phyloP scores from a whole-genome alignment of 2,888 invertebrate genomes.

The Nasonovia ribisnigri region DNA sequence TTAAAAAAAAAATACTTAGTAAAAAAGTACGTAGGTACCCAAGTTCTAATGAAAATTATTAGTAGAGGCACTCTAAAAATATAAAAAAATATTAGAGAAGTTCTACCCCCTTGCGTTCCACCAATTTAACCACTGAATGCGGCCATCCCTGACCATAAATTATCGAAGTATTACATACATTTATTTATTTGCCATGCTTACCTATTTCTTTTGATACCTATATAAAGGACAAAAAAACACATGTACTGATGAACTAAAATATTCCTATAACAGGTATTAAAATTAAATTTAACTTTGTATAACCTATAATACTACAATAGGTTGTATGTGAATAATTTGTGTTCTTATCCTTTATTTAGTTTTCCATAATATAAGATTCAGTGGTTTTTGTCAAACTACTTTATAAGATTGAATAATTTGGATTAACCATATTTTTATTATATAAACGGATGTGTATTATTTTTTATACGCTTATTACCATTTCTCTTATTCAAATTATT shows the following conservation, averaged over 20 bases:
- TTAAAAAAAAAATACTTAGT: background rate
- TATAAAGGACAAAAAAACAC: background rate
- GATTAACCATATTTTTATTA: background rate
- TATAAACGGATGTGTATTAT: background rate
- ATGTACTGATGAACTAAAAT: conserved; percentile 3
- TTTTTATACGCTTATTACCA: background rate
- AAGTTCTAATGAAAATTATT: background rate
- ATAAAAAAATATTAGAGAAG: background rate
- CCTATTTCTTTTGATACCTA: background rate
- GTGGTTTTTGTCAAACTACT: background rate
- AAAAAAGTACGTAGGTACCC: background rate
- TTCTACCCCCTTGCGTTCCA: background rate
- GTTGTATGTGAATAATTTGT: background rate
- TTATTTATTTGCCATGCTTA: background rate
- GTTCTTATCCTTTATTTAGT: background rate
- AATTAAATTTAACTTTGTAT: background rate
- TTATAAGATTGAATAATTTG: background rate
- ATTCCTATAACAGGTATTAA: background rate
- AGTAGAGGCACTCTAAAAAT: background rate
- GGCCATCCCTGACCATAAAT: background rate
- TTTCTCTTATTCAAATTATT: background rate
- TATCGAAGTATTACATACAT: background rate
- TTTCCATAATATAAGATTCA: background rate
- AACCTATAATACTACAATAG: too few species aligned
- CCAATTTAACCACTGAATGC: background rate